Base-by-base conservation (phyloP, 2,113 vertebrate genomes). In the Alectura lathami region DNA sequence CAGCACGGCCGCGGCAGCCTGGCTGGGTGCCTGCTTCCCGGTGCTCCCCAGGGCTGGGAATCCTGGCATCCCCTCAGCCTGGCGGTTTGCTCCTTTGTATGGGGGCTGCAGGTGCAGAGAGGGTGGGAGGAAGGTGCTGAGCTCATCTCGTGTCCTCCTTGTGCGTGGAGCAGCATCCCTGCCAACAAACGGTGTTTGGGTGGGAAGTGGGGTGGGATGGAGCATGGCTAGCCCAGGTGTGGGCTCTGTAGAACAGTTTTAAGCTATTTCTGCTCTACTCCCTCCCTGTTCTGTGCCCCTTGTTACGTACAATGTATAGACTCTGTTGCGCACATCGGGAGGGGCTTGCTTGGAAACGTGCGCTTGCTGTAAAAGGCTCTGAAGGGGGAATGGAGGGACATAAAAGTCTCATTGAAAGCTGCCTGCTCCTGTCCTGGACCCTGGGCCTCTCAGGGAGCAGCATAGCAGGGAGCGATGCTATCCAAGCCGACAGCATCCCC, bases 401-500 rank as follows among this genome's bases (percentile, higher is more conserved):
- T 7, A 21, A 5, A 54, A n/a, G 76, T 38, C 17, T 3, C 22
- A 47, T 1, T 57, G 62, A 53, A 8, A 86, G 36, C 80, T 1
- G 4, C 53, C 3, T 21, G 2, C 66, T 66, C 3, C 45, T 10
- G 32, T 34, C 50, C 32, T 18, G 47, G 73, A 17, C 20, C 26
- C 62, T 30, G 67, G 29, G 34, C 50, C 50, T 67, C 43, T 48
- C 30, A 16, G 26, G 17, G 8, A 22, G 14, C 36, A 8, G 66
- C 2, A 59, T 1, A 76, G 40, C 21, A 5, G 23, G 63, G 27
- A 56, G 24, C 51, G 59, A 17, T 8, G 21, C 8, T 75, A 3
- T 38, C 67, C 32, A 3, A 91, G 93, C 91, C 69, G 2, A 94
- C 73, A 93, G 82, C 92, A 77, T 89, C 96, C 89, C 27, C 96